A percentile compares a stretch with the other conserved stretches of the same genome.
These are phyloP conservation scores for Microtus oregoni DNA, from an alignment of 2,113 vertebrate species.

Conservation along the genomic window DNA sequence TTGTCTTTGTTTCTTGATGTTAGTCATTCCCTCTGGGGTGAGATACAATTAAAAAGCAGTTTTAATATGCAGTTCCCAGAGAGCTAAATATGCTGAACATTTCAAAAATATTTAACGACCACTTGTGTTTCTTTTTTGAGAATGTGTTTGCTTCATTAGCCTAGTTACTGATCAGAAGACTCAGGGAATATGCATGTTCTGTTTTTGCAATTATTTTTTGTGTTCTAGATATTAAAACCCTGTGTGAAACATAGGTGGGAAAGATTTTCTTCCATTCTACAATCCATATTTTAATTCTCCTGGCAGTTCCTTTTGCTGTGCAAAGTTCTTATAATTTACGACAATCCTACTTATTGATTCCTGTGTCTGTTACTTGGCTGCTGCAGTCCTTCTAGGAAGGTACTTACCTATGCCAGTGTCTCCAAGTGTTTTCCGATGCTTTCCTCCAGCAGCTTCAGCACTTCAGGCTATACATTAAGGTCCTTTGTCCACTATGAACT, in stretches of 20 bases:
- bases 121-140: not conserved
- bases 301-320: not conserved
- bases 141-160: not conserved
- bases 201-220: not conserved
- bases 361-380: not conserved
- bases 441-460: not conserved
- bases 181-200: no score
- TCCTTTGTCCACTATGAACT: not conserved
- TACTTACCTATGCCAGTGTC: not conserved
- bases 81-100: not conserved
- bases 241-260: not conserved
- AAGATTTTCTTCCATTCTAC: not conserved
- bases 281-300: not conserved
- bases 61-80: conserved; percentile 1
- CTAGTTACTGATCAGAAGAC: not conserved
- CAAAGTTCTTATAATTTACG: not conserved
- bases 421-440: no score
- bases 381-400: not conserved
- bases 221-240: not conserved
- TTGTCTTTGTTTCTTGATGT: not conserved
- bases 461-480: not conserved
- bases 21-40: not conserved
- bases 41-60: not conserved
- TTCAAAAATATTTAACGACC: not conserved
- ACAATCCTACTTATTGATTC: not conserved